phyloP scores from a whole-genome alignment of 2,113 vertebrate genomes.

The Tauraco erythrolophus region DNA sequence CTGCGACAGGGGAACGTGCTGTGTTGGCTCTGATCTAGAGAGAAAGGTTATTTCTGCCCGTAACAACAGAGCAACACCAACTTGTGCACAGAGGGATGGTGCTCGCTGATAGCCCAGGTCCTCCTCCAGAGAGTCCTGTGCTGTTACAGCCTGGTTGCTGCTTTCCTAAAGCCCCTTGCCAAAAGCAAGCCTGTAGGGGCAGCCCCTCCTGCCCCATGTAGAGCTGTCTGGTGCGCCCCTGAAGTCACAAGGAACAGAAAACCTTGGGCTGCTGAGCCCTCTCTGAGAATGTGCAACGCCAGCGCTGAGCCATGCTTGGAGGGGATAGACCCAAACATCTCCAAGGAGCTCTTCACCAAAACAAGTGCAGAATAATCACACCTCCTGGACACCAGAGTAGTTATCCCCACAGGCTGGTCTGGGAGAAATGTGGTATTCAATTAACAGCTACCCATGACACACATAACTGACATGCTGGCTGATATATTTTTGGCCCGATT shows the following conservation, averaged over 20 bases:
- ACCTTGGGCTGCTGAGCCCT: background rate
- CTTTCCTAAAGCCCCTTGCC: background rate
- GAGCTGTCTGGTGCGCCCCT: background rate
- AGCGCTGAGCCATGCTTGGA: background rate
- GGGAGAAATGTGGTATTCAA: background rate
- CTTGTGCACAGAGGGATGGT: background rate
- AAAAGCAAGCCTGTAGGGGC: background rate
- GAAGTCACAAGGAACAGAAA: background rate
- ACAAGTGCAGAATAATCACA: background rate
- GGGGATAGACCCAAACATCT: background rate
- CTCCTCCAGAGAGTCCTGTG: background rate
- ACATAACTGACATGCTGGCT: background rate
- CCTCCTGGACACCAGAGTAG: background rate
- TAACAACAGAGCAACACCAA: background rate
- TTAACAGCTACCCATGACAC: constrained; percentile 14
- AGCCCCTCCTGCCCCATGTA: background rate
- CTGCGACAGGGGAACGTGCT: background rate
- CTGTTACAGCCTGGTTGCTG: background rate
- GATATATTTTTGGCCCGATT: constrained; percentile 39
- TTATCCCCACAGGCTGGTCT: background rate
- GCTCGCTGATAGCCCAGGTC: background rate
- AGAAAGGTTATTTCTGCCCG: background rate
- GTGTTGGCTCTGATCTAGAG: background rate
- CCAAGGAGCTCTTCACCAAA: background rate
- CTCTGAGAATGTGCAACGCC: background rate